Evolutionary conservation across 1,140 invertebrate species (phyloP).

Genomic region (Harpegnathos saltator): DNA sequence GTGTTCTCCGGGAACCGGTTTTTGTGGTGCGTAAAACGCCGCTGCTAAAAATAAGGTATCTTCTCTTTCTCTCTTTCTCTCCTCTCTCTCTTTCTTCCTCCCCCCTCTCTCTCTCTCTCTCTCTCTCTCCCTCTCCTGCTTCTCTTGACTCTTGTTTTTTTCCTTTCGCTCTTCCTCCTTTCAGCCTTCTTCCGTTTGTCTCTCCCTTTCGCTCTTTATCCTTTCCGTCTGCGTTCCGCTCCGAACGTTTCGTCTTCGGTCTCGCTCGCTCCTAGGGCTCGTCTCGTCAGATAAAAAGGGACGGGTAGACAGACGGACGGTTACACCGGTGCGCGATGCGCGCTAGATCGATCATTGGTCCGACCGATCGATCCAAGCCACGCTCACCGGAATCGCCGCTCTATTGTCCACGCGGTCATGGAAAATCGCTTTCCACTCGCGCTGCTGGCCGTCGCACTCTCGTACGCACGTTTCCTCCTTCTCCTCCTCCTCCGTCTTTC

Average conservation of each 20-base stretch:
- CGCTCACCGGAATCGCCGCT: constrained; percentile 41
- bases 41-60: constrained; percentile 76
- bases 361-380: constrained; percentile 39
- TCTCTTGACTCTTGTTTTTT: background rate
- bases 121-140: constrained; percentile 57
- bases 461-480: constrained; percentile 45
- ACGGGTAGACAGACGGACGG: background rate
- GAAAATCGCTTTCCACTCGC: constrained; percentile 53
- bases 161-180: background rate
- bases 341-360: constrained; percentile 60
- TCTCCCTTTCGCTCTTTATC: constrained; percentile 9
- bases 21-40: constrained; percentile 71
- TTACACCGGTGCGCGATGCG: constrained; percentile 33
- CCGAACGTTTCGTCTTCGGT: constrained; percentile 64
- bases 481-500: constrained; percentile 1
- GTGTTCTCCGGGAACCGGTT: constrained; percentile 78
- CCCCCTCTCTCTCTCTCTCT: constrained; percentile 49
- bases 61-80: constrained; percentile 41
- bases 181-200: constrained; percentile 21
- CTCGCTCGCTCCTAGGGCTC: constrained; percentile 61
- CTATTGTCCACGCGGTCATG: constrained; percentile 56
- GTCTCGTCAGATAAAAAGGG: too few relatives aligned
- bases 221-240: constrained; percentile 34
- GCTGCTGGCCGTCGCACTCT: constrained; percentile 4
- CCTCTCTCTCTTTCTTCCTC: background rate